Percentiles rank a stretch among this genome's conserved stretches.
phyloP scores from a whole-genome alignment of 2,113 vertebrate species.

The Melospiza georgiana region DNA sequence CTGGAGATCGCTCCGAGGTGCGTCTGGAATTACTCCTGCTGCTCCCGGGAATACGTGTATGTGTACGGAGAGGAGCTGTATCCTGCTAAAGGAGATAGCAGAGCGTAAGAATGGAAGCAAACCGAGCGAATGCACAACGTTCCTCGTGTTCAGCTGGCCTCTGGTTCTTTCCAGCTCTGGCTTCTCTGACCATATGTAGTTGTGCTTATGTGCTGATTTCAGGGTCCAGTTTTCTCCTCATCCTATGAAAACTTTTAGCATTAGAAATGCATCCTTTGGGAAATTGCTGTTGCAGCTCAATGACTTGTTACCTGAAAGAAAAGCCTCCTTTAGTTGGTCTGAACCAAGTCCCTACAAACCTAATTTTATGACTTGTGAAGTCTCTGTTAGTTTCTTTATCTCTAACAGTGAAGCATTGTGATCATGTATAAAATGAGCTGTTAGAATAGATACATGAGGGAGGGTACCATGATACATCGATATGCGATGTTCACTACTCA shows the following conservation, averaged over 20 bases:
- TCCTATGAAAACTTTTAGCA: background rate
- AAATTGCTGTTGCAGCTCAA: background rate
- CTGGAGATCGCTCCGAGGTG: fast-evolving
- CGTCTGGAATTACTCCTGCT: fast-evolving
- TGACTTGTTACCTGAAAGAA: background rate
- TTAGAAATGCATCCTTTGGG: background rate
- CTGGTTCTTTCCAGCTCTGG: background rate
- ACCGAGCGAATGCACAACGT: fast-evolving
- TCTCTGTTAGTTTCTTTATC: background rate
- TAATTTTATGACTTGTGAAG: background rate
- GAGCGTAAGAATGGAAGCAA: background rate
- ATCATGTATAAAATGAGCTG: background rate
- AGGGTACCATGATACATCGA: background rate
- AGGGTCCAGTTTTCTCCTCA: background rate
- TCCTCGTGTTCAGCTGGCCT: background rate
- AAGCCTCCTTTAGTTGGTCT: background rate
- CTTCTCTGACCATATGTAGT: fast-evolving
- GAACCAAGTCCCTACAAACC: background rate
- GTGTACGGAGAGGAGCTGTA: fast-evolving
- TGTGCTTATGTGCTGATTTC: background rate
- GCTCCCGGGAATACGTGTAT: fast-evolving
- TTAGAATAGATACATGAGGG: background rate
- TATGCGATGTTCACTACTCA: fast-evolving
- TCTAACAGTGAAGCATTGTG: background rate
- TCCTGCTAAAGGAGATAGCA: background rate